Evolutionary conservation across 2,797 vertebrate species (phyloP).

Genomic region (Neopelma chrysocephalum): DNA sequence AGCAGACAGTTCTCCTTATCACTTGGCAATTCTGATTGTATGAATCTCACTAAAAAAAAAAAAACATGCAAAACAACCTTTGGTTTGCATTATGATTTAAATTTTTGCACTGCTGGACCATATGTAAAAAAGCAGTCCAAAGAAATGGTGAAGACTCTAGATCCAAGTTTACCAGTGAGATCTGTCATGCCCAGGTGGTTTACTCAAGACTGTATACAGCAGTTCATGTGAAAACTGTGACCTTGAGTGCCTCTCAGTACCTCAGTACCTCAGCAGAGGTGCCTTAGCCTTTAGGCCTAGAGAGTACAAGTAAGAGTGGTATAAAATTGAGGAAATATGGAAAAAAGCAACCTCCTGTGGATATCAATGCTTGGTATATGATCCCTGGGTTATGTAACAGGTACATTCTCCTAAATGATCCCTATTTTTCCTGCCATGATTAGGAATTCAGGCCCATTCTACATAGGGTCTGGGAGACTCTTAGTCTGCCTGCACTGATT

Average conservation of each 20-base stretch:
- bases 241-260: neutral
- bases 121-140: neutral
- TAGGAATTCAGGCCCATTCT: neutral
- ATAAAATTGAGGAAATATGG: neutral
- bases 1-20: neutral
- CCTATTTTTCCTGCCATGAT: neutral
- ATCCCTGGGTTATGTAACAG: neutral
- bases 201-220: neutral
- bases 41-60: neutral
- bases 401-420: neutral
- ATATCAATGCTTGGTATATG: neutral
- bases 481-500: neutral
- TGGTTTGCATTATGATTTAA: neutral
- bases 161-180: neutral
- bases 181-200: neutral
- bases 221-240: neutral
- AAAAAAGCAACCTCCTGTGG: neutral
- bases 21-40: neutral
- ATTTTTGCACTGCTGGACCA: neutral
- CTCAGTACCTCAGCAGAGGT: neutral
- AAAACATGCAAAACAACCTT: neutral
- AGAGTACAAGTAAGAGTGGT: rapidly evolving
- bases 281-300: neutral
- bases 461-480: neutral
- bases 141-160: neutral